phyloP scores from a whole-genome alignment of 2,113 vertebrate species.

The Pedionomus torquatus region DNA sequence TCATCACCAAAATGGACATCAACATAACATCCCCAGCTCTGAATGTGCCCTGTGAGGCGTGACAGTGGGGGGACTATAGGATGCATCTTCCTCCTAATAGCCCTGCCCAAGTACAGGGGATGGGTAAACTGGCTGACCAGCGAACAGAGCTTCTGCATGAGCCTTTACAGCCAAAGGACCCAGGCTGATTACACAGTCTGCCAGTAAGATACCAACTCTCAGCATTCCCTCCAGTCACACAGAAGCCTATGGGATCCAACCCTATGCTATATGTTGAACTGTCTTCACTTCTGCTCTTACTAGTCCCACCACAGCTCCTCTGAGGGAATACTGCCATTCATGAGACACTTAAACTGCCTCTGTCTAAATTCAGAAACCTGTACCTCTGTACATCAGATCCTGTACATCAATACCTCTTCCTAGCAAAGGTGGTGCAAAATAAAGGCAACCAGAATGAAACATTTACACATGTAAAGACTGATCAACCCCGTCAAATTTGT shows the following conservation, averaged over 20 bases:
- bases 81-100: not conserved
- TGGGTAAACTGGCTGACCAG: not conserved
- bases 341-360: not conserved
- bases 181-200: rapidly evolving
- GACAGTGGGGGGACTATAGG: not conserved
- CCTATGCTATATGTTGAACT: not conserved
- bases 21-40: rapidly evolving
- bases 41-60: not conserved
- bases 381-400: too few species aligned
- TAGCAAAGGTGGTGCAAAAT: not conserved
- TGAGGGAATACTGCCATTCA: not conserved
- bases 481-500: not conserved
- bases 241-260: not conserved
- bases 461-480: not conserved
- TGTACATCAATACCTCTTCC: not conserved
- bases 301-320: not conserved
- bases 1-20: not conserved
- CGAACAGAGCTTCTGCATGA: not conserved
- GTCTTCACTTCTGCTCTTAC: not conserved
- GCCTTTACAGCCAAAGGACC: not conserved
- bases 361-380: not conserved
- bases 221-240: not conserved
- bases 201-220: not conserved
- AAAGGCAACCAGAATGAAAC: not conserved
- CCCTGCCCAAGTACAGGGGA: not conserved